Conservation (phyloP, 2,888 invertebrate genomes). For the Epirrhoe alternata region DNA sequence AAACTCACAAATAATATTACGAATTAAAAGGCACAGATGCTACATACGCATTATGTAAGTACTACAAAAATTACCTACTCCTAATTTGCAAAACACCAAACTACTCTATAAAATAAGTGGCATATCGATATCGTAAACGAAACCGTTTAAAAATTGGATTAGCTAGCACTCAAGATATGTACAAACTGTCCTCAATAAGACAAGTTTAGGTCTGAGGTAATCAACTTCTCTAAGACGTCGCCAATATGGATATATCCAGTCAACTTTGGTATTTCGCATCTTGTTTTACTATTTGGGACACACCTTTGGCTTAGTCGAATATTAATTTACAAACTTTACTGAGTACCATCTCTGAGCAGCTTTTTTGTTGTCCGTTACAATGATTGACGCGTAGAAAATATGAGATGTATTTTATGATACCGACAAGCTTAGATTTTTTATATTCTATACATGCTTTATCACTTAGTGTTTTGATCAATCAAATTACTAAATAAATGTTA, state of each 20-base stretch:
- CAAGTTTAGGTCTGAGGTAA: constrained; percentile 55
- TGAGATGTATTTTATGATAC: not conserved
- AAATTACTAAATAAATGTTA: not conserved
- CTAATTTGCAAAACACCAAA: not conserved
- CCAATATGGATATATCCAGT: constrained; percentile 33
- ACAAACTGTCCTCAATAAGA: constrained; percentile 59
- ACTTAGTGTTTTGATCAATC: not conserved
- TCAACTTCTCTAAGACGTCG: constrained; percentile 56
- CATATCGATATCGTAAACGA: not conserved
- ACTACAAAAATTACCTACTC: not conserved
- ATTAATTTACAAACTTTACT: too few species aligned
- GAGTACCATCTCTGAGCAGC: not conserved
- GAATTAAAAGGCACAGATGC: not conserved
- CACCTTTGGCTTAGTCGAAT: constrained; percentile 3
- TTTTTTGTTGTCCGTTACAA: constrained; percentile 13
- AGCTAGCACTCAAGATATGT: constrained; percentile 48
- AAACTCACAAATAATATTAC: not conserved
- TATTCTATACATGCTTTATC: not conserved
- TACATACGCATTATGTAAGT: not conserved
- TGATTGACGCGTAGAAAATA: constrained; percentile 14
- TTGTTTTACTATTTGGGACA: constrained; percentile 21
- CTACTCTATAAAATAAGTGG: not conserved
- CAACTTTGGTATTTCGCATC: constrained; percentile 37
- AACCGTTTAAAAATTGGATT: constrained; percentile 33
- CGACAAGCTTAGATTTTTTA: not conserved